Conservation (phyloP, 1,140 invertebrate genomes). For the Potamilus streckersoni region DNA sequence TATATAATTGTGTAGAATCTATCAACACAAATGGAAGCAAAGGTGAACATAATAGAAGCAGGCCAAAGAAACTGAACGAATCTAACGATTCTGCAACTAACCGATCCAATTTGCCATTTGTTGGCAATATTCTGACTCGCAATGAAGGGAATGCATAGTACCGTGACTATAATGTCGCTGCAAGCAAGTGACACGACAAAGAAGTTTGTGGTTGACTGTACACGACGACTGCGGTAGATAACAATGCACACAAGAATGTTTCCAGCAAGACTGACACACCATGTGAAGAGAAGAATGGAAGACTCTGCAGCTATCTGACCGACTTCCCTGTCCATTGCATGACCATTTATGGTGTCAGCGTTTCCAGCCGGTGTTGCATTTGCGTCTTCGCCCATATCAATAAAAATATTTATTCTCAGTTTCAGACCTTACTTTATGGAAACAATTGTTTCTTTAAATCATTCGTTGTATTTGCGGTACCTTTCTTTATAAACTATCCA, state of each 20-base stretch:
- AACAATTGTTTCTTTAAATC: too few relatives aligned
- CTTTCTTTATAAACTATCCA: too few relatives aligned
- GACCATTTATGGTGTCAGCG: not conserved
- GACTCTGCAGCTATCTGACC: slow-evolving; percentile 33
- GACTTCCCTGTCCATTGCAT: not conserved
- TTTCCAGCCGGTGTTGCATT: too few relatives aligned
- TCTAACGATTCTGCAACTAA: slow-evolving; percentile 49
- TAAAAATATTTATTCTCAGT: too few relatives aligned
- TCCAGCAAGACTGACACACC: slow-evolving; percentile 39
- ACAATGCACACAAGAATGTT: slow-evolving; percentile 57
- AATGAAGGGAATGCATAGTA: slow-evolving; percentile 44
- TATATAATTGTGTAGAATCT: slow-evolving; percentile 61
- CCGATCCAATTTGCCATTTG: slow-evolving; percentile 43
- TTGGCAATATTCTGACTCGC: slow-evolving; percentile 32
- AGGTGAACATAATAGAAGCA: slow-evolving; percentile 33
- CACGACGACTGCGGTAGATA: slow-evolving; percentile 52
- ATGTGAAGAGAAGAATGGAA: slow-evolving; percentile 38
- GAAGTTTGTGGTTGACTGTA: slow-evolving; percentile 63
- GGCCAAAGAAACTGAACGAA: slow-evolving; percentile 45
- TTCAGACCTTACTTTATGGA: too few relatives aligned
- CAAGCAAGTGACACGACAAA: slow-evolving; percentile 58
- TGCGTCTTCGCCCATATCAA: too few relatives aligned
- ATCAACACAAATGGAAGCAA: slow-evolving; percentile 54
- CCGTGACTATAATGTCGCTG: slow-evolving; percentile 41
- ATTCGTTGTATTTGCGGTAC: too few relatives aligned